These are phyloP conservation scores for Caradrina clavipalpis DNA, from an alignment of 2,888 invertebrate genomes.

Conservation along the genomic window DNA sequence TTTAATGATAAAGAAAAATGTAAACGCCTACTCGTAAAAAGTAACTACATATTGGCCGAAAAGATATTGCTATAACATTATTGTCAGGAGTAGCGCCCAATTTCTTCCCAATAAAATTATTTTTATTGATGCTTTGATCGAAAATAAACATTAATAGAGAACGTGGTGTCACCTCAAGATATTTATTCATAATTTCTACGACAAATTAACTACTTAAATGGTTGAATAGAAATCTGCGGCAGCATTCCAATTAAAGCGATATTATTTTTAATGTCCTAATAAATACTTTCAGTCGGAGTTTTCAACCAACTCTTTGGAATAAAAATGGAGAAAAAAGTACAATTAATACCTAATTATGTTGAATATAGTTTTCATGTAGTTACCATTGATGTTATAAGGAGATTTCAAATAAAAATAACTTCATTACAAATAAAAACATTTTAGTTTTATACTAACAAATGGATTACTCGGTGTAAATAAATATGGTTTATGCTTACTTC, in stretches of 20 bases:
- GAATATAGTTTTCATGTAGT: too few species aligned
- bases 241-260: constrained; percentile 35
- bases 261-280: constrained; percentile 19
- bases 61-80: constrained; percentile 47
- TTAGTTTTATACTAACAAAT: too few species aligned
- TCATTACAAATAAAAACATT: too few species aligned
- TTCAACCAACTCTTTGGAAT: too few species aligned
- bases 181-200: constrained; percentile 31
- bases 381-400: too few species aligned
- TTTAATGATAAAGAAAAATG: not conserved
- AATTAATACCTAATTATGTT: too few species aligned
- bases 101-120: constrained; percentile 9
- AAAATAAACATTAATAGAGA: constrained; percentile 20
- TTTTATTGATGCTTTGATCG: constrained; percentile 1
- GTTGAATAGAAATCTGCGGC: constrained; percentile 21
- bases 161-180: not conserved
- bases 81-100: constrained; percentile 34
- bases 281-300: too few species aligned
- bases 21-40: constrained; percentile 43
- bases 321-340: too few species aligned
- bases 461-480: too few species aligned
- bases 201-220: constrained; percentile 43
- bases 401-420: too few species aligned
- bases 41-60: not conserved
- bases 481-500: too few species aligned